A percentile compares a stretch with the other conserved stretches of the same genome.
Conservation (phyloP, 2,113 vertebrate species). For the cattle (Bos taurus) region ARS-UCD2.0 NC_037335.1:95658001-95658500, state of each 20-base stretch:
- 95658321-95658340: background rate
- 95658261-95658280: background rate
- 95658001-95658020: background rate
- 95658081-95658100: background rate
- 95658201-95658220: background rate
- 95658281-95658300: background rate
- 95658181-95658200: background rate
- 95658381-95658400: background rate
- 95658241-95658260: background rate
- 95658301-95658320: background rate
- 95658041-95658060: background rate
- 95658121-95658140: background rate
- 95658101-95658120: background rate
- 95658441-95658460: background rate
- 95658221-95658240: background rate
- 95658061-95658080: background rate
- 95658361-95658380: slow-evolving; percentile 1
- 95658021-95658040: background rate
- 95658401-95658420: background rate
- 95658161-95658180: background rate
- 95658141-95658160: background rate
- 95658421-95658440: background rate
- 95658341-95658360: background rate
- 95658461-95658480: background rate
- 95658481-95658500: background rate